Evolutionary conservation across 23 tunicate genomes (phyloP).

Genomic region (Corella eumyota): DNA sequence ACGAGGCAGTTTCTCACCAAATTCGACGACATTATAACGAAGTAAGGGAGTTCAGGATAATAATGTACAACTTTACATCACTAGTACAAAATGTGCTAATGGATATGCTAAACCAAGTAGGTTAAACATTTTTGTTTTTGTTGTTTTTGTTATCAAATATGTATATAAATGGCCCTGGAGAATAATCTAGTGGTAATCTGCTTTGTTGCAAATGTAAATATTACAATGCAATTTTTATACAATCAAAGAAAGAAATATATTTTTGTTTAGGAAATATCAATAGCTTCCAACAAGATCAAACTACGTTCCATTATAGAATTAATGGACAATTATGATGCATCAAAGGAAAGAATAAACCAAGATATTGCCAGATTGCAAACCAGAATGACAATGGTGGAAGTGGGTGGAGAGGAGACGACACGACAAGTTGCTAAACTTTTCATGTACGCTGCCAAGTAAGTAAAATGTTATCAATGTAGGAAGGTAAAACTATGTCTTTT

Average conservation of each 20-base stretch:
- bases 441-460: background rate
- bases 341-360: slow-evolving; percentile 13
- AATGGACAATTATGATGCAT: slow-evolving; percentile 15
- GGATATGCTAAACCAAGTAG: slow-evolving; percentile 38
- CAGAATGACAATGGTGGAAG: background rate
- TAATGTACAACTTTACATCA: slow-evolving; percentile 58
- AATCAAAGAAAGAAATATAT: no score
- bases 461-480: no score
- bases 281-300: slow-evolving; percentile 21
- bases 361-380: slow-evolving; percentile 4
- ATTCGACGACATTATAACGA: slow-evolving; percentile 42
- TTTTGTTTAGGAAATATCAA: slow-evolving; percentile 40
- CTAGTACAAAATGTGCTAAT: slow-evolving; percentile 23
- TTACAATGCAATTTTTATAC: no score
- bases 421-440: background rate
- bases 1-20: slow-evolving; percentile 28
- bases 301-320: slow-evolving; percentile 30
- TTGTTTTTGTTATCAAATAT: background rate
- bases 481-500: no score
- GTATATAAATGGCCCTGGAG: no score
- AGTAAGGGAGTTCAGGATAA: slow-evolving; percentile 10
- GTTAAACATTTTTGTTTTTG: background rate
- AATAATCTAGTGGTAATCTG: no score
- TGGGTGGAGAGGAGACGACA: background rate
- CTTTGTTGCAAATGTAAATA: no score